Percentiles rank a stretch among this genome's conserved stretches.
Evolutionary conservation across 2,888 invertebrate genomes (phyloP).

Genomic region (Keiferia lycopersicella): DNA sequence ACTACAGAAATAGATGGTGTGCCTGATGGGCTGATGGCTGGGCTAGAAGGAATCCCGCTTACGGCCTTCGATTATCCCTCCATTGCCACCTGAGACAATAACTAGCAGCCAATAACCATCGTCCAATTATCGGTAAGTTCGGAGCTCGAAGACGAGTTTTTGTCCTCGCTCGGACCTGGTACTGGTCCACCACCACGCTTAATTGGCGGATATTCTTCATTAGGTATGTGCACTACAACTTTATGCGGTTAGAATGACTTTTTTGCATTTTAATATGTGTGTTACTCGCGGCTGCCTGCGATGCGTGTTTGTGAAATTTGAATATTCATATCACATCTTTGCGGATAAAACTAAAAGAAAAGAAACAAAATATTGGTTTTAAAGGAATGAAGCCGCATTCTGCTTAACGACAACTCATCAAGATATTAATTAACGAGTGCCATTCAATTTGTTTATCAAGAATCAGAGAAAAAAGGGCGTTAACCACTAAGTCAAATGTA

Average conservation of each 20-base stretch:
- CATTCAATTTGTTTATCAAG: slow-evolving; percentile 19
- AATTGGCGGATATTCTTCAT: slow-evolving; percentile 76
- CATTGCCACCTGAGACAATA: slow-evolving; percentile 55
- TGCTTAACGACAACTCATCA: neutral
- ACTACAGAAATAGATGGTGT: slow-evolving; percentile 54
- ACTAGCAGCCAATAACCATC: slow-evolving; percentile 64
- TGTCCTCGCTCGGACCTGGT: slow-evolving; percentile 52
- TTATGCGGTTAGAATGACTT: slow-evolving; percentile 51
- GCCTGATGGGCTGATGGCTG: slow-evolving; percentile 7
- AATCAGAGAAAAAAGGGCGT: slow-evolving; percentile 9
- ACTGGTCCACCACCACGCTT: slow-evolving; percentile 47
- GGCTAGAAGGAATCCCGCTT: slow-evolving; percentile 39
- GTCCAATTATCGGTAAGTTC: slow-evolving; percentile 65
- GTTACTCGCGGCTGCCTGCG: slow-evolving; percentile 36
- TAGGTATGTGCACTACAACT: slow-evolving; percentile 58
- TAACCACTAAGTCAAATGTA: slow-evolving; percentile 17
- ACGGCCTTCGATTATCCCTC: slow-evolving; percentile 63
- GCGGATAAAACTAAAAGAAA: neutral
- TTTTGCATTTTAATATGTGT: slow-evolving; percentile 43
- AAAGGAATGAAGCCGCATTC: slow-evolving; percentile 13
- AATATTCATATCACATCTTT: slow-evolving; percentile 21
- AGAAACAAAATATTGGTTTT: neutral
- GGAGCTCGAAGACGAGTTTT: slow-evolving; percentile 75
- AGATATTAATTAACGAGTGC: neutral
- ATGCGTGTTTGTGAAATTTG: slow-evolving; percentile 15